Evolutionary conservation across 2,797 vertebrate species (phyloP).

Genomic region (Odontamblyopus rebecca): DNA sequence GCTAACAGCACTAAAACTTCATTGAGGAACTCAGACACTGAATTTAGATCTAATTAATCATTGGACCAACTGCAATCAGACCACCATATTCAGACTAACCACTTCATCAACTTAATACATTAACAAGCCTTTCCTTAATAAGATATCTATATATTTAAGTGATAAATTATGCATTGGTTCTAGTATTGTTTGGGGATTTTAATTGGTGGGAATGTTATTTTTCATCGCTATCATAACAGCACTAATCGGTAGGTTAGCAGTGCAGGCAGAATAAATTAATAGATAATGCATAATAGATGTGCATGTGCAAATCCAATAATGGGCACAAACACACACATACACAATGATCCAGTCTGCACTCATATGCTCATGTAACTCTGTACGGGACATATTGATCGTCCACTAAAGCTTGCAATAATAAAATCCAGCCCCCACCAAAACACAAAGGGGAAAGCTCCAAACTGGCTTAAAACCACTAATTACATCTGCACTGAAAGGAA

Average conservation of each 20-base stretch:
- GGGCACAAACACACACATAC: constrained; percentile 4
- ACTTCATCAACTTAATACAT: constrained; percentile 63
- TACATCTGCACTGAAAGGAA: constrained; percentile 90
- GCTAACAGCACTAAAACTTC: constrained; percentile 35
- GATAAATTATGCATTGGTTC: constrained; percentile 55
- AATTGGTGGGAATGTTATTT: constrained; percentile 53
- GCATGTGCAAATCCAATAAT: constrained; percentile 11
- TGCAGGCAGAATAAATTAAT: constrained; percentile 25
- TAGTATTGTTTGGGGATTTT: constrained; percentile 46
- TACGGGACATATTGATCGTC: constrained; percentile 83
- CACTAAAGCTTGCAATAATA: constrained; percentile 82
- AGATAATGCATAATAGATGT: constrained; percentile 21
- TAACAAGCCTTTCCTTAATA: constrained; percentile 53
- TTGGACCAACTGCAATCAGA: constrained; percentile 48
- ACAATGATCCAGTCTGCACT: constrained; percentile 24
- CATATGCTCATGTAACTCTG: constrained; percentile 37
- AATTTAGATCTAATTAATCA: constrained; percentile 48
- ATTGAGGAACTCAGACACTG: constrained; percentile 27
- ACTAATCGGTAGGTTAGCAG: constrained; percentile 20
- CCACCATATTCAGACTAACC: constrained; percentile 28
- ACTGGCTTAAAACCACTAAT: constrained; percentile 87
- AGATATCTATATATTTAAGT: constrained; percentile 51
- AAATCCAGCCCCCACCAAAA: constrained; percentile 65
- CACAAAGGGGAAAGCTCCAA: constrained; percentile 70
- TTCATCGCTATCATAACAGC: constrained; percentile 44